Conservation (phyloP, 2,797 vertebrate genomes). For the Oreortyx pictus region DNA sequence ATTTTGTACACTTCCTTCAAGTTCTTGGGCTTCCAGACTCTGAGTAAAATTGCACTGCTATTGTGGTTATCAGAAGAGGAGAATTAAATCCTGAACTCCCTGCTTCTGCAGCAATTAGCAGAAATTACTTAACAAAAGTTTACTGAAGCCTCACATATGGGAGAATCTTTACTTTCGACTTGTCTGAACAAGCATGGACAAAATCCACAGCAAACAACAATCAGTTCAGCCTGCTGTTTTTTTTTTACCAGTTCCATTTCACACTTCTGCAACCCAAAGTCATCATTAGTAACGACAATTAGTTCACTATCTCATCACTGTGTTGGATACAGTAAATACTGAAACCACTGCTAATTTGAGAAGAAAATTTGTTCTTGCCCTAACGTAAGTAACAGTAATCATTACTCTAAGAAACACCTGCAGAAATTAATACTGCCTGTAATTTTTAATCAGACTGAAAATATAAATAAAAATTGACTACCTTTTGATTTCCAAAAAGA, state of each 20-base stretch:
- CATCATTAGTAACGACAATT: slow-evolving; percentile 47
- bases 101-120: not conserved
- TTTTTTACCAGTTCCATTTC: slow-evolving; percentile 10
- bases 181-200: slow-evolving; percentile 53
- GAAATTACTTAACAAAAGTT: slow-evolving; percentile 21
- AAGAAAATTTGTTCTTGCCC: not conserved
- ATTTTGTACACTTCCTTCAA: not conserved
- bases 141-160: not conserved
- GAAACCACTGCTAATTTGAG: slow-evolving; percentile 13
- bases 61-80: not conserved
- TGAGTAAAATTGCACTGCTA: not conserved
- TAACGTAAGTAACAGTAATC: not conserved
- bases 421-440: not conserved
- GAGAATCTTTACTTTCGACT: slow-evolving; percentile 24
- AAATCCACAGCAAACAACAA: slow-evolving; percentile 46
- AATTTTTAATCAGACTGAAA: not conserved
- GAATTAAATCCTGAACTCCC: not conserved
- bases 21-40: not conserved
- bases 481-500: not conserved
- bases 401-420: not conserved
- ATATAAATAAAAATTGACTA: not conserved
- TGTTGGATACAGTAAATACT: not conserved
- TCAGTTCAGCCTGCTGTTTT: slow-evolving; percentile 31
- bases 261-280: not conserved
- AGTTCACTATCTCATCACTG: slow-evolving; percentile 5